These are phyloP conservation scores for Gisinianus flammeolus DNA, from an alignment of 2,888 invertebrate genomes.

Conservation along the genomic window DNA sequence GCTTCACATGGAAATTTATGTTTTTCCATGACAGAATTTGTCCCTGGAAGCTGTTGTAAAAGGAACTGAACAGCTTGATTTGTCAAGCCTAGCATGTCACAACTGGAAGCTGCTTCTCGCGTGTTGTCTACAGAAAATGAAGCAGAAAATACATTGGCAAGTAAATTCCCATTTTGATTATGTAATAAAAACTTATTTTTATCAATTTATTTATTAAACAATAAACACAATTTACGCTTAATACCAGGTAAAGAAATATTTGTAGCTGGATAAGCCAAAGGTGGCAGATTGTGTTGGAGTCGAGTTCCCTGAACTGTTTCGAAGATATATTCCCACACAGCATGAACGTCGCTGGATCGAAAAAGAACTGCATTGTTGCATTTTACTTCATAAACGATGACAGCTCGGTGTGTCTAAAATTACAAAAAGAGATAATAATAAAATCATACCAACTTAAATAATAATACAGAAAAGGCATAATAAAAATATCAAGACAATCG, in stretches of 20 bases:
- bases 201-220: no score
- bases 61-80: conserved; percentile 87
- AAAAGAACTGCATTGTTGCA: conserved; percentile 44
- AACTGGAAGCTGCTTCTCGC: conserved; percentile 31
- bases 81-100: conserved; percentile 76
- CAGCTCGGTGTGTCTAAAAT: conserved; percentile 51
- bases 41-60: conserved; percentile 89
- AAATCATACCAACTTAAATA: no score
- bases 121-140: conserved; percentile 45
- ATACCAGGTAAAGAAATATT: conserved; percentile 54
- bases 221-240: no score
- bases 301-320: conserved; percentile 87
- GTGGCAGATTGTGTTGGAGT: conserved; percentile 77
- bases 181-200: no score
- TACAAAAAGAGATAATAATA: neutral
- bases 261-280: conserved; percentile 67
- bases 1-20: conserved; percentile 60
- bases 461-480: no score
- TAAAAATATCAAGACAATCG: no score
- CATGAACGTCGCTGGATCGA: conserved; percentile 49
- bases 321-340: conserved; percentile 81
- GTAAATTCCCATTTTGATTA: no score
- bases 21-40: conserved; percentile 69
- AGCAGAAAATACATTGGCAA: no score
- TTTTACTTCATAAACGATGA: conserved; percentile 54